Evolutionary conservation across 2,797 vertebrate genomes (phyloP), one percentile per base, ranked within the genome.

Genomic region (Enteromius trimaculatus): DNA sequence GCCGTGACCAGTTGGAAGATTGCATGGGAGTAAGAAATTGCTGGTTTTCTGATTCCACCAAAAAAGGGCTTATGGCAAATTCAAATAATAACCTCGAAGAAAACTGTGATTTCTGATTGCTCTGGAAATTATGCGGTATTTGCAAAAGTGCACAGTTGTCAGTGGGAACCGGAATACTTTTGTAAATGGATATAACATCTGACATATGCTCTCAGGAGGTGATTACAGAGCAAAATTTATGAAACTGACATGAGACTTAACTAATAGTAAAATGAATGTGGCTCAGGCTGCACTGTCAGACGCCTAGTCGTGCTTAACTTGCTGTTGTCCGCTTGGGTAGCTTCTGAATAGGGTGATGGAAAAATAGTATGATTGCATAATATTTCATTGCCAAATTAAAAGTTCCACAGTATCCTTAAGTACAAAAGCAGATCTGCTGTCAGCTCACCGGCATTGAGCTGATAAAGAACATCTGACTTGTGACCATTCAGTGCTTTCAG

Each of bases 371-470:
- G 16, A 42, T 5, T 81, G 70, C 51, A 13, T 77, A 55, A 55
- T 68, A 68, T 34, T 82, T 68, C 9, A 74, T 13, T 37, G 55
- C 42, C 17, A 26, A 37, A 62, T 51, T 72, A 64, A 29, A 64
- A 49, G 42, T 49, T 14, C 9, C n/a, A n/a, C 9, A 53, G 31
- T 19, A 26, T 53, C 19, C 21, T 17, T 58, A 23, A 51, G 21
- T 17, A 39, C n/a, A 58, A 51, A 58, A 77, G 49, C 34, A 68
- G 44, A n/a, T 70, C 34, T 53, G 5, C 1, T 65, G 42, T 88
- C 74, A 76, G 65, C 26, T 82, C 75, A 64, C 66, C 86, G 83
- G 78, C 80, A 88, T 87, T 83, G 64, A 51, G 86, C 80, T 85
- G 86, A 90, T 87, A 87, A 82, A 84, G 44, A 79, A 85, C 78